Evolutionary conservation across 2,113 vertebrate genomes (phyloP).

Genomic region (Andinoacara biseriatus): DNA sequence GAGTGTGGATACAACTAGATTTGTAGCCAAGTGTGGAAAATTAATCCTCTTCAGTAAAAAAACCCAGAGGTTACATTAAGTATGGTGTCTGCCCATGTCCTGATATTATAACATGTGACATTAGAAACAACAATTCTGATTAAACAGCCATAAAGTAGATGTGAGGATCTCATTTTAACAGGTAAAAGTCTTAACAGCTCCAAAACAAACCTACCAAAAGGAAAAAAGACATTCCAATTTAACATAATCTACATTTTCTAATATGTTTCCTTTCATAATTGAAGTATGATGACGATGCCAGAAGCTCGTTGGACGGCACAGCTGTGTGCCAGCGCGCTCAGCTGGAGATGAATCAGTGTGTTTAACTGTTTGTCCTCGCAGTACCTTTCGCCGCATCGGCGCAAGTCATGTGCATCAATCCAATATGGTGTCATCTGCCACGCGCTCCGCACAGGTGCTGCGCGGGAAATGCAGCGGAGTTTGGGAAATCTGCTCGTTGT

Average conservation of each 20-base stretch:
- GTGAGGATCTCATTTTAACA: neutral
- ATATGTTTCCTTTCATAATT: slow-evolving; percentile 74
- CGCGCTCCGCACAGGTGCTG: slow-evolving; percentile 84
- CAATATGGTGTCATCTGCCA: slow-evolving; percentile 91
- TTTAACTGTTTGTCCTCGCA: slow-evolving; percentile 76
- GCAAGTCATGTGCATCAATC: slow-evolving; percentile 88
- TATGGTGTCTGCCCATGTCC: too few species aligned
- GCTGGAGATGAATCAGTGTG: slow-evolving; percentile 72
- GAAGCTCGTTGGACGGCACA: slow-evolving; percentile 69
- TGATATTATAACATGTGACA: neutral
- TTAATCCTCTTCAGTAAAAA: neutral
- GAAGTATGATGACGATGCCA: slow-evolving; percentile 78
- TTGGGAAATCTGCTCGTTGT: slow-evolving; percentile 15
- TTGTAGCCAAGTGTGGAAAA: too few species aligned
- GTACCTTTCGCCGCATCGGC: slow-evolving; percentile 81
- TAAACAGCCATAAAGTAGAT: neutral
- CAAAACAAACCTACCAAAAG: neutral
- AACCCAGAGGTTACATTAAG: neutral
- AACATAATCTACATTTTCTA: slow-evolving; percentile 54
- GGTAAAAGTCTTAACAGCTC: neutral
- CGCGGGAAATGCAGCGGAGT: neutral
- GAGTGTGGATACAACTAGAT: neutral
- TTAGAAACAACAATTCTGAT: neutral
- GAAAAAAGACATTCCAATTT: slow-evolving; percentile 6
- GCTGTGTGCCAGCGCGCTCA: slow-evolving; percentile 71